Conservation (phyloP, 2,113 vertebrate genomes). For the Tachuris rubrigastra region DNA sequence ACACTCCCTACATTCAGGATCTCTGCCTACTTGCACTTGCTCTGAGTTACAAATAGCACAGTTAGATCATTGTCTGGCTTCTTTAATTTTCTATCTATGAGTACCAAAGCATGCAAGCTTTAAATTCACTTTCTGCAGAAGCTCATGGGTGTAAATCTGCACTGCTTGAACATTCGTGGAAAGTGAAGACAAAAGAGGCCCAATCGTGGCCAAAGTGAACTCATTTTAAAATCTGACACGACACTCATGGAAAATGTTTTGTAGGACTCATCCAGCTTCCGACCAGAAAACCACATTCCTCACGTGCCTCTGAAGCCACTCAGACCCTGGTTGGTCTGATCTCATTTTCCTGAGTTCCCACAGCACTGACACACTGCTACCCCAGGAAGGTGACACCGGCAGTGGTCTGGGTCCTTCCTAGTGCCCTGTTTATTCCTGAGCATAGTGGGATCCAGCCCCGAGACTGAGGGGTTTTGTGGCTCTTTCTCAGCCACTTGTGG, state of each 20-base stretch:
- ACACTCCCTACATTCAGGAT: background rate
- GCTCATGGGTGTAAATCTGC: background rate
- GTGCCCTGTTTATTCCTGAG: background rate
- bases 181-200: background rate
- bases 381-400: background rate
- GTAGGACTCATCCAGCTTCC: background rate
- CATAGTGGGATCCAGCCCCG: accelerated
- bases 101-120: background rate
- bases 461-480: background rate
- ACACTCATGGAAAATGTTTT: background rate
- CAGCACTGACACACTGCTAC: accelerated
- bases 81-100: conserved; percentile 25
- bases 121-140: background rate
- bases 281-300: background rate
- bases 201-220: background rate
- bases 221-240: background rate
- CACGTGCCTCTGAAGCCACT: background rate
- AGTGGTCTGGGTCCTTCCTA: background rate
- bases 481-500: background rate
- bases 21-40: background rate
- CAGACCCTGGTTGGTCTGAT: background rate
- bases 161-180: background rate
- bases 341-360: background rate
- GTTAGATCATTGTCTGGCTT: conserved; percentile 21
- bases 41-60: conserved; percentile 33